Percentiles rank a stretch among this genome's conserved stretches.
These are phyloP conservation scores for Meiosimyza platycephala DNA, from an alignment of 2,888 invertebrate genomes.

Conservation along the genomic window DNA sequence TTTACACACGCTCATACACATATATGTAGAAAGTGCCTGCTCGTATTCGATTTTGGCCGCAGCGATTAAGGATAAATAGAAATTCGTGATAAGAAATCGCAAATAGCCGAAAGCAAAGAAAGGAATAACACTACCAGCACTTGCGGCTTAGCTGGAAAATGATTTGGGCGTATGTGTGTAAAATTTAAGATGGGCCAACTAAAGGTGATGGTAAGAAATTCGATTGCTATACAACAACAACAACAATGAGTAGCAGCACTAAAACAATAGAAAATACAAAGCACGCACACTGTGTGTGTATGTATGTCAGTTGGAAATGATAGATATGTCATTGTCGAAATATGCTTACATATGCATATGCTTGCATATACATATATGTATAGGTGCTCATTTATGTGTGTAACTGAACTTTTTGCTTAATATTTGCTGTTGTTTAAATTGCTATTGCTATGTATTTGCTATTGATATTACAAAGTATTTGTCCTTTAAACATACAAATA, in stretches of 20 bases:
- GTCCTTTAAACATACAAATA: no score
- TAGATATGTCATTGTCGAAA: slow-evolving; percentile 41
- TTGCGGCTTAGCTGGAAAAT: not conserved
- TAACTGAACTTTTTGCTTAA: not conserved
- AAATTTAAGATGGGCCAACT: not conserved
- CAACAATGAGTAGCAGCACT: slow-evolving; percentile 24
- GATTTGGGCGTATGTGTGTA: not conserved
- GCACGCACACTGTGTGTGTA: slow-evolving; percentile 28
- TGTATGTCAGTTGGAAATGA: slow-evolving; percentile 45
- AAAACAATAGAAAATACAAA: slow-evolving; percentile 25
- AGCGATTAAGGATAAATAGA: slow-evolving; percentile 57
- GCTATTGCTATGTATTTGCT: no score
- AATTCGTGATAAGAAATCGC: slow-evolving; percentile 61
- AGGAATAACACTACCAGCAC: not conserved
- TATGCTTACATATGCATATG: not conserved
- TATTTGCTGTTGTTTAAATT: no score
- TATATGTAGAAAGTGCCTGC: slow-evolving; percentile 20
- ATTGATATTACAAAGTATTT: no score
- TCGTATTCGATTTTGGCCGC: slow-evolving; percentile 49
- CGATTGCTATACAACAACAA: slow-evolving; percentile 25
- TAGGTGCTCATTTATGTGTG: not conserved
- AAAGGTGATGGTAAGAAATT: slow-evolving; percentile 16
- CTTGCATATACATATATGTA: not conserved
- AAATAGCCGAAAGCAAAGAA: slow-evolving; percentile 43
- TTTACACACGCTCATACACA: not conserved